Percentiles rank a stretch among this genome's conserved stretches.
phyloP scores from a whole-genome alignment of 92 coral and sea anemone genomes.

The Epizoanthus ramosus region DNA sequence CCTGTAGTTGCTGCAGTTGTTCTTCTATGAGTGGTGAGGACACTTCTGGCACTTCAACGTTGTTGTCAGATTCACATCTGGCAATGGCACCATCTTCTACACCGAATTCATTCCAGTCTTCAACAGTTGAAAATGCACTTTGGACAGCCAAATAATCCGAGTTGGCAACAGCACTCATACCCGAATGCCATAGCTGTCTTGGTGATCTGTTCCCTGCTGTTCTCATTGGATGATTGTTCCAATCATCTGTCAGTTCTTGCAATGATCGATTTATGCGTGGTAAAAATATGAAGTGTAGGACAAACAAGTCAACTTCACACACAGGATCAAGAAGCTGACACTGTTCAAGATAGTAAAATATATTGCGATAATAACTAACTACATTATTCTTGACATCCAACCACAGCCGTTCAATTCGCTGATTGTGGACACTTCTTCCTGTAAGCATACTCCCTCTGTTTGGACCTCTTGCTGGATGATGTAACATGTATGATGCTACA shows the following conservation, averaged over 20 bases:
- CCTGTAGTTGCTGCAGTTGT: conserved; percentile 43
- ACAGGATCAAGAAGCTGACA: conserved; percentile 51
- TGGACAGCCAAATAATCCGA: conserved; percentile 47
- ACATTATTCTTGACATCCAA: conserved; percentile 56
- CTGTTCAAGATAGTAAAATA: conserved; percentile 66
- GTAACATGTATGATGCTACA: conserved; percentile 59
- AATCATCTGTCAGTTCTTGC: conserved; percentile 31
- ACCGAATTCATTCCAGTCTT: conserved; percentile 30
- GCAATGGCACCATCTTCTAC: conserved; percentile 30
- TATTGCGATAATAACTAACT: conserved; percentile 52
- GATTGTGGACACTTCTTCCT: conserved; percentile 62
- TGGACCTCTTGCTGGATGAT: conserved; percentile 44
- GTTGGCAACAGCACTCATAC: conserved; percentile 34
- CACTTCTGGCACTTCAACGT: conserved; percentile 35
- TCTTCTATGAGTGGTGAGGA: conserved; percentile 13
- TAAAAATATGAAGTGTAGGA: conserved; percentile 59
- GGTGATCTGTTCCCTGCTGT: conserved; percentile 59
- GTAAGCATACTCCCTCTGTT: conserved; percentile 67
- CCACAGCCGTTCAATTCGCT: conserved; percentile 62
- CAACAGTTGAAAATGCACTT: conserved; percentile 11
- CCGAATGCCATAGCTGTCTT: conserved; percentile 57
- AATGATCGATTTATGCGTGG: conserved; percentile 60
- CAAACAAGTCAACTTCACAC: conserved; percentile 52
- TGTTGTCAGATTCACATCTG: conserved; percentile 19
- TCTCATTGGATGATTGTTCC: conserved; percentile 59